Evolutionary conservation across 2,113 vertebrate genomes (phyloP), one percentile per base, ranked within the genome.

Genomic region (Ammodytes dubius): DNA sequence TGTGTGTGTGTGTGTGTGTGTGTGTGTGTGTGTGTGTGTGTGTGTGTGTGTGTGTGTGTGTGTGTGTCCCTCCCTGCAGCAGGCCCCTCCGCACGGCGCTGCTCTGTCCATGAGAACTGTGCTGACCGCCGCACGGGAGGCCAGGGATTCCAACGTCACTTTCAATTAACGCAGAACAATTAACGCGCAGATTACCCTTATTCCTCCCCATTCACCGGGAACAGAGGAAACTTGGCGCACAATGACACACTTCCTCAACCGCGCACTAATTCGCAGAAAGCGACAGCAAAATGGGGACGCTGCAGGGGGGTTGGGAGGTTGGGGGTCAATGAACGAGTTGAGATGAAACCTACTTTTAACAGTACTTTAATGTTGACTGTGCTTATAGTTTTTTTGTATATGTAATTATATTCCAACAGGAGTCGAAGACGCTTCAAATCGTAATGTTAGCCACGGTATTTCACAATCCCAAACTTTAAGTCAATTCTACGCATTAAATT

Each of bases 111-210:
- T 90, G 90, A 91, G 92, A 95, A 94, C 92, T 46, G 81, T n/a
- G 67, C 75, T 90, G 92, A 86, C 89, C 87, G 88, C 81, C 53
- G 86, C 86, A 67, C 91, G 85, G 92, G 85, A 93, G 93, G 94
- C 90, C 95, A 83, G 85, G 91, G 96, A 98, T 97, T 97, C 97
- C 96, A 81, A 96, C 97, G 96, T 97, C 98, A 96, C 90, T 94
- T 96, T 92, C 95, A 97, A 98, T 98, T 97, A 98, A 96, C 94
- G 93, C 72, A 95, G 95, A 97, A 97, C 96, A 98, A 98, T 97
- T 96, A 96, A 95, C 93, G 88, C 91, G 91, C 94, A 93, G 91
- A 94, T 95, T 95, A 93, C 92, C 94, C 91, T 88, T 93, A 92
- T 93, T 94, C 89, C 82, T 88, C 89, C 82, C 90, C 49, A 93